phyloP scores from a whole-genome alignment of 2,797 vertebrate species.

The Ptychobarbus kaznakovi region DNA sequence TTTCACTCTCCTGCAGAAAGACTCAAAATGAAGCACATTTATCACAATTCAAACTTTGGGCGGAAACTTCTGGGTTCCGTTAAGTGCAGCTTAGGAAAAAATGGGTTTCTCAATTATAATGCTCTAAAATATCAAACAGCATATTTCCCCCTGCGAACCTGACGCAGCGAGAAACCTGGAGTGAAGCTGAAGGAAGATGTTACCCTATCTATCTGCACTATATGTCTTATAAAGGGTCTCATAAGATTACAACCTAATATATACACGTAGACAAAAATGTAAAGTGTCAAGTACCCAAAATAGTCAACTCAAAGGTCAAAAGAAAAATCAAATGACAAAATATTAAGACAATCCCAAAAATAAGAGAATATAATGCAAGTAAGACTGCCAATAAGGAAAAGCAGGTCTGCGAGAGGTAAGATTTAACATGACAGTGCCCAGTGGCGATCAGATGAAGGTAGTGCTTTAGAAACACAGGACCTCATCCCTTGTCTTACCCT shows the following conservation, averaged over 20 bases:
- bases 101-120: conserved; percentile 66
- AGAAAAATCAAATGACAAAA: conserved; percentile 64
- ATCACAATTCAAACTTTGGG: conserved; percentile 74
- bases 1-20: conserved; percentile 75
- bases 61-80: conserved; percentile 72
- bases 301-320: conserved; percentile 75
- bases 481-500: conserved; percentile 68
- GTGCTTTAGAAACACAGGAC: conserved; percentile 81
- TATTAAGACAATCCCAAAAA: conserved; percentile 61
- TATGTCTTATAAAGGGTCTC: conserved; percentile 77
- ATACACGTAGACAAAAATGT: conserved; percentile 81
- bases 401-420: conserved; percentile 75
- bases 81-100: conserved; percentile 75
- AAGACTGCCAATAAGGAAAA: conserved; percentile 72
- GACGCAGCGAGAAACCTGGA: conserved; percentile 77
- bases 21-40: conserved; percentile 76
- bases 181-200: conserved; percentile 76
- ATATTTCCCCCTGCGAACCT: conserved; percentile 70
- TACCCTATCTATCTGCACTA: conserved; percentile 72
- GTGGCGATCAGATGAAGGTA: conserved; percentile 72
- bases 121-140: conserved; percentile 72
- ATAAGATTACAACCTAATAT: conserved; percentile 78
- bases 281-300: conserved; percentile 89
- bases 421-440: conserved; percentile 75
- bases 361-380: conserved; percentile 71